Base-by-base conservation (phyloP, 1,140 invertebrate species). In the Pantala flavescens region DNA sequence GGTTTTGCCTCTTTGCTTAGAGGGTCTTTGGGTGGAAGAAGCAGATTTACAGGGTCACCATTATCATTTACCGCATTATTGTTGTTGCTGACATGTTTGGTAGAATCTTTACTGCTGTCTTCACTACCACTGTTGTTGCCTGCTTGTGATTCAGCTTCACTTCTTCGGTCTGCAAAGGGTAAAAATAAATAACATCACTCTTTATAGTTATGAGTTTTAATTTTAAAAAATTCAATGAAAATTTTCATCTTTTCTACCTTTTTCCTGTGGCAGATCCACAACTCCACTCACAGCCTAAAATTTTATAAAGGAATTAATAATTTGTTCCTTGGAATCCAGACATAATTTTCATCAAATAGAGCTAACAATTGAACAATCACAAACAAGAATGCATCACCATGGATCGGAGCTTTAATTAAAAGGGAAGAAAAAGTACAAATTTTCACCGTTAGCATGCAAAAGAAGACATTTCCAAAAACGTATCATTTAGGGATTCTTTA, bases 131-230 rank as follows among this genome's bases (percentile, higher is more conserved):
- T 89, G 79, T 88, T n/a, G n/a, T n/a, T 88, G 71, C 87, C 87
- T 77, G 87, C 92, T 83, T 95, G 92, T 14, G 93, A 95, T 84
- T 96, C 94, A 71, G 91, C 92, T 84, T 95, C 94, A 84, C 92
- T 95, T 80, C 93, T 91, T 80, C 90, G 87, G 80, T 93, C 92
- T 85, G 88, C 90, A 71, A 14, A 19, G 36, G 14, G 74, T 21
- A 72, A n/a, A 74, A 78, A 23, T 73, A 71, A 77, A n/a, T n/a
- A n/a, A n/a, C n/a, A n/a, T n/a, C n/a, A n/a, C n/a, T n/a, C n/a
- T n/a, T n/a, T n/a, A n/a, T n/a, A n/a, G n/a, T n/a, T n/a, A n/a
- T n/a, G n/a, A n/a, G n/a, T n/a, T n/a, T n/a, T n/a, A n/a, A n/a
- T n/a, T n/a, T n/a, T n/a, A 77, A 78, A 82, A 81, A 83, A n/a